A percentile compares a stretch with the other conserved stretches of the same genome.
Conservation (phyloP, 2,113 vertebrate genomes). For the Tragulus kanchil region DNA sequence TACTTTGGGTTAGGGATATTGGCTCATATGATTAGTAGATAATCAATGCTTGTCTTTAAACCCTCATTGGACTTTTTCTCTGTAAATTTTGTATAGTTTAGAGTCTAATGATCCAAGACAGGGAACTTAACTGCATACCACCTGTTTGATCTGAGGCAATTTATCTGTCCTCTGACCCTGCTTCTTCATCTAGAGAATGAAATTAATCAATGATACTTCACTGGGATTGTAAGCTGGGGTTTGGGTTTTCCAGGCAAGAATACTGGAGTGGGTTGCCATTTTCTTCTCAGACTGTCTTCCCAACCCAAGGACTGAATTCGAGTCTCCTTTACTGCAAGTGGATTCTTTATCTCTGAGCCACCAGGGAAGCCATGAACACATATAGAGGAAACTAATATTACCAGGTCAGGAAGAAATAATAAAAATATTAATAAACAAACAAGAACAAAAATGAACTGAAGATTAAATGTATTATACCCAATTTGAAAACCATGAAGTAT, state of each 20-base stretch:
- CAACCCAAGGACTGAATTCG: not conserved
- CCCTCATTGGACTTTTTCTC: not conserved
- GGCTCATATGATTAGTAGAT: not conserved
- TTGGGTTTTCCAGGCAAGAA: not conserved
- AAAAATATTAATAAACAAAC: not conserved
- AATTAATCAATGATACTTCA: not conserved
- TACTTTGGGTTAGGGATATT: not conserved
- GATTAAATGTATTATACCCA: not conserved
- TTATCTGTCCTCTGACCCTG: not conserved
- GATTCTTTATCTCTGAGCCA: not conserved
- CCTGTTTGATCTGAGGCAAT: not conserved
- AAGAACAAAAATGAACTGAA: not conserved
- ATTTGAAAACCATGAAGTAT: slow-evolving; percentile 14
- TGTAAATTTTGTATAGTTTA: not conserved
- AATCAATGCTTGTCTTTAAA: not conserved
- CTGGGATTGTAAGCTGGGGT: too few relatives aligned
- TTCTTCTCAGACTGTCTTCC: not conserved
- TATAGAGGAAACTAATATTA: not conserved
- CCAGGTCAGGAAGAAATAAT: not conserved
- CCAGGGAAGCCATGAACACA: not conserved
- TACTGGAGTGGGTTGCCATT: not conserved
- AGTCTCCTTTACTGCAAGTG: not conserved
- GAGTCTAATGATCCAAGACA: not conserved
- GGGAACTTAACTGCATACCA: not conserved
- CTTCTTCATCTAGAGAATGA: slow-evolving; percentile 39